Conservation (phyloP, 2,888 invertebrate species). For the Trichogramma dendrolimi region DNA sequence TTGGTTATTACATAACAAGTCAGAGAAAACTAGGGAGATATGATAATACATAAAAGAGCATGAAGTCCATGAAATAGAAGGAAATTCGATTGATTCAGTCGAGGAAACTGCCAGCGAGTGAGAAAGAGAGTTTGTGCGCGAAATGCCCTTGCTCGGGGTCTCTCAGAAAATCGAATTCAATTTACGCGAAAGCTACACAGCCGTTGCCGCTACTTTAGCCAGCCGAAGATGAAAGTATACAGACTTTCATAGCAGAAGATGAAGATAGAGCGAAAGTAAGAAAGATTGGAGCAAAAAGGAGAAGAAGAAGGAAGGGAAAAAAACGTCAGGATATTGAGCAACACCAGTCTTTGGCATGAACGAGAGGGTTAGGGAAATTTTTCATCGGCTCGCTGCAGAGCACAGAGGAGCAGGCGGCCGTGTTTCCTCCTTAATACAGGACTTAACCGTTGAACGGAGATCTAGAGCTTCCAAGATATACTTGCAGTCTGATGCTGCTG, state of each 20-base stretch:
- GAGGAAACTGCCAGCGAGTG: neutral
- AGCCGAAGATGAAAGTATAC: constrained; percentile 15
- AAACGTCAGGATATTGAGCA: no score
- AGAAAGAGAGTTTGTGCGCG: neutral
- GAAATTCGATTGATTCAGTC: constrained; percentile 13
- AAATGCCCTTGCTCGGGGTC: neutral
- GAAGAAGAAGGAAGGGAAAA: no score
- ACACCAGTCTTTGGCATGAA: no score
- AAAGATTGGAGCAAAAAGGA: neutral
- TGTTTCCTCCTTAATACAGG: no score
- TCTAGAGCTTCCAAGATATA: constrained; percentile 1
- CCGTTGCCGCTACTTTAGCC: neutral
- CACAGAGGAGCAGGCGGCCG: neutral
- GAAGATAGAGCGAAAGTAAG: neutral
- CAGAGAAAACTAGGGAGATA: neutral
- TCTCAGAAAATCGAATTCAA: constrained; percentile 21
- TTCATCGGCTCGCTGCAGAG: constrained; percentile 13
- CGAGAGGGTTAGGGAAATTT: constrained; percentile 18
- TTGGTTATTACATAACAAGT: constrained; percentile 2
- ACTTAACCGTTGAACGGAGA: neutral
- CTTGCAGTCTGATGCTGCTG: neutral
- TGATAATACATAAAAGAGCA: constrained; percentile 2
- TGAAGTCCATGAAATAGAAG: constrained; percentile 11
- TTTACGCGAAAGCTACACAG: constrained; percentile 7
- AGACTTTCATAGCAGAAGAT: neutral